Evolutionary conservation across 2,797 vertebrate species (phyloP).

Genomic region (Eremophila alpestris): DNA sequence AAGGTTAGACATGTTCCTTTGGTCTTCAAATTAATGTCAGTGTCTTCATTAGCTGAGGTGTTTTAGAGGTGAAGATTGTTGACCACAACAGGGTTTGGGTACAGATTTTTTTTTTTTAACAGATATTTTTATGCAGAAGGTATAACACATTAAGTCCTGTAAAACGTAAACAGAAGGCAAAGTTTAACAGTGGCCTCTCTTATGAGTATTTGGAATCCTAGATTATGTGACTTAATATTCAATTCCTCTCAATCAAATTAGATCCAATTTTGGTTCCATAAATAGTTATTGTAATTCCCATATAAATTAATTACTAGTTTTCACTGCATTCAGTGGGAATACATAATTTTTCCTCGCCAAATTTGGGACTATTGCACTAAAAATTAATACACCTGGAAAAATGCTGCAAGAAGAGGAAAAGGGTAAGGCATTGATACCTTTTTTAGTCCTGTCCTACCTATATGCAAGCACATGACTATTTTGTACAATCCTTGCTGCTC

Average conservation of each 20-base stretch:
- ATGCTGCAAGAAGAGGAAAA: background rate
- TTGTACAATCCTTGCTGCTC: background rate
- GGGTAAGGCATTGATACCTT: background rate
- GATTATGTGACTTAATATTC: background rate
- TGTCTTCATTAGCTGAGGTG: background rate
- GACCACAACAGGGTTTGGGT: background rate
- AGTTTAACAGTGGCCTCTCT: background rate
- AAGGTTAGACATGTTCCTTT: background rate
- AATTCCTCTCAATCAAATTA: background rate
- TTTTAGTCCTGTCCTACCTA: background rate
- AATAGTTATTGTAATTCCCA: background rate
- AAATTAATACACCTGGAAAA: background rate
- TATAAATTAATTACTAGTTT: background rate
- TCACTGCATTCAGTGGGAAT: background rate
- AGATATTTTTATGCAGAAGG: too few species aligned
- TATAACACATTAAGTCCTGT: background rate
- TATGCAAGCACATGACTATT: background rate
- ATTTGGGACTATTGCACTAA: background rate
- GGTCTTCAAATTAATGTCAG: background rate
- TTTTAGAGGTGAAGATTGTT: background rate
- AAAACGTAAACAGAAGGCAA: background rate
- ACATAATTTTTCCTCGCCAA: background rate
- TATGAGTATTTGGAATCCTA: background rate
- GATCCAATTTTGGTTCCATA: background rate
- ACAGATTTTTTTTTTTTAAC: background rate